Percentiles rank a stretch among this genome's conserved stretches.
Evolutionary conservation across 2,113 vertebrate species (phyloP).

Genomic region (Bubalus kerabau): DNA sequence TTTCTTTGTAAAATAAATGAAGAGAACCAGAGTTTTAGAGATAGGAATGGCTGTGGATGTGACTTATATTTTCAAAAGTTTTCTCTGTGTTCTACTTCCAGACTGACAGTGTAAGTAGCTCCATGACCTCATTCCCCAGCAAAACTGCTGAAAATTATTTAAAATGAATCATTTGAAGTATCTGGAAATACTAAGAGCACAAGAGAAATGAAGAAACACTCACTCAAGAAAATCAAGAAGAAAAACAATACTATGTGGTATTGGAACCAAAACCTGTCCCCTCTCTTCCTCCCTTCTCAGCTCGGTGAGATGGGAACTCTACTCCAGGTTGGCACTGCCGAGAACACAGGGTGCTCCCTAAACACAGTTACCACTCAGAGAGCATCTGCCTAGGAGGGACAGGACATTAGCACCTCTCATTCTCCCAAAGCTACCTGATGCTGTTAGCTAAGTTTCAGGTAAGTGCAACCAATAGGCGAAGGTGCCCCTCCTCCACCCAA

Average conservation of each 20-base stretch:
- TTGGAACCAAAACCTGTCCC: background rate
- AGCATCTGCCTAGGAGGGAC: background rate
- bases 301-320: background rate
- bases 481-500: background rate
- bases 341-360: background rate
- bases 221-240: constrained; percentile 15
- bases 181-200: background rate
- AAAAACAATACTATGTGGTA: background rate
- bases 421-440: background rate
- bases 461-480: background rate
- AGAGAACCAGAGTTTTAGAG: background rate
- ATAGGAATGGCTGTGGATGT: background rate
- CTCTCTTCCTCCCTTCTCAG: background rate
- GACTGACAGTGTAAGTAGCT: background rate
- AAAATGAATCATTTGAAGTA: background rate
- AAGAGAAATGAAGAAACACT: background rate
- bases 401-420: background rate
- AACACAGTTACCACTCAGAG: background rate
- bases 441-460: background rate
- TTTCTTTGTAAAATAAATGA: background rate
- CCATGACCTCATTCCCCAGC: background rate
- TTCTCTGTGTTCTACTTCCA: background rate
- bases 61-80: background rate
- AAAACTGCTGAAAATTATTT: background rate
- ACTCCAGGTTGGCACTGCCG: background rate